Percentiles rank a stretch among this genome's conserved stretches.
Evolutionary conservation across 2,113 vertebrate species (phyloP).

Genomic region (Paradoxurus hermaphroditus): DNA sequence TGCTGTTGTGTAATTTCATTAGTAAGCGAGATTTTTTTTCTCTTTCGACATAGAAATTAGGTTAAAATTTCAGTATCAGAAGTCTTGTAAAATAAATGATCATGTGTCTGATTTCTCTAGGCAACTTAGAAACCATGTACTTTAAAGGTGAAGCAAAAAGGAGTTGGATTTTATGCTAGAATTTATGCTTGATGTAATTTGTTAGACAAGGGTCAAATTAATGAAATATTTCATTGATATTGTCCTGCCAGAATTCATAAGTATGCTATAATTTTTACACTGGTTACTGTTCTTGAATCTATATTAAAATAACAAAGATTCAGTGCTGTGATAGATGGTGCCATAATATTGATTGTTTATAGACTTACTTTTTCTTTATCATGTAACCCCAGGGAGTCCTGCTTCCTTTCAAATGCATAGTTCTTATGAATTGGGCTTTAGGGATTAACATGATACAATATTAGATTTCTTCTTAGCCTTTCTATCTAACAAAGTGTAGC

Average conservation of each 20-base stretch:
- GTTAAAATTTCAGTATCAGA: slow-evolving; percentile 51
- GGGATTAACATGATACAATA: neutral
- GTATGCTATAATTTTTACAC: slow-evolving; percentile 48
- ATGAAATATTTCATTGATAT: slow-evolving; percentile 49
- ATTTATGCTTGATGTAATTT: slow-evolving; percentile 32
- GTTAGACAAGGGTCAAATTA: slow-evolving; percentile 41
- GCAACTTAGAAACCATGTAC: neutral
- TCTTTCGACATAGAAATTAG: neutral
- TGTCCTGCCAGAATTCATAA: slow-evolving; percentile 31
- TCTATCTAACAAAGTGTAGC: neutral
- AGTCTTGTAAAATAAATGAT: slow-evolving; percentile 38
- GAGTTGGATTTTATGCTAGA: neutral
- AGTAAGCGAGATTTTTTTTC: slow-evolving; percentile 21
- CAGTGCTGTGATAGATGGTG: neutral
- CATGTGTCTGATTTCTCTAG: slow-evolving; percentile 1
- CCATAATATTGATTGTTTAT: slow-evolving; percentile 23
- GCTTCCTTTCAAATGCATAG: neutral
- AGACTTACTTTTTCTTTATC: neutral
- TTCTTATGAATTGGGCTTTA: neutral
- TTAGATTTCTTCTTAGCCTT: neutral
- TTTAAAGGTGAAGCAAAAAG: slow-evolving; percentile 30
- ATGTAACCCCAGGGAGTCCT: neutral
- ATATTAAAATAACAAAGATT: neutral
- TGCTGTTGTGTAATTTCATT: slow-evolving; percentile 64
- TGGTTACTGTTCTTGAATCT: neutral